phyloP scores from a whole-genome alignment of 2,888 invertebrate species.

The Hypomecis punctinalis region DNA sequence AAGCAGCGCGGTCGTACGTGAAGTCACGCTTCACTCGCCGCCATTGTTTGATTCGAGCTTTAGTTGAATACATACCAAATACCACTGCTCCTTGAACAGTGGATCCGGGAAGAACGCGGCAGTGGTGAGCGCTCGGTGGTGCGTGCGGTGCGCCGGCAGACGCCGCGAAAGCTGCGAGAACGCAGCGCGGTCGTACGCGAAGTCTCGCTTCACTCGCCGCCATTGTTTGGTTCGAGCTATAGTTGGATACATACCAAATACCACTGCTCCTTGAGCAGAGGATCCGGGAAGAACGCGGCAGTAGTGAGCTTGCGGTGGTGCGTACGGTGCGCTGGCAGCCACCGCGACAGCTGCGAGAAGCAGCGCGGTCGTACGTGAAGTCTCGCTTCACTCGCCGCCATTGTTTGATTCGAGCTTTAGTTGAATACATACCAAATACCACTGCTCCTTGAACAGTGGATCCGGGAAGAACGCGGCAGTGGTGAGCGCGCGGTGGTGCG shows the following conservation, averaged over 20 bases:
- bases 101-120: conserved; percentile 90
- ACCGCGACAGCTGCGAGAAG: conserved; percentile 75
- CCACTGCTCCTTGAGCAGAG: conserved; percentile 96
- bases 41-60: no score
- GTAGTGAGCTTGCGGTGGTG: conserved; percentile 72
- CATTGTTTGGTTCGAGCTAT: no score
- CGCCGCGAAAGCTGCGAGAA: conserved; percentile 75
- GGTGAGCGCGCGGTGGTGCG: no score
- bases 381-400: conserved; percentile 92
- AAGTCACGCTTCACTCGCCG: conserved; percentile 94
- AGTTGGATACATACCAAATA: conserved; percentile 92
- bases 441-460: conserved; percentile 94
- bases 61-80: conserved; percentile 90
- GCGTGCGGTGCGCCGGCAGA: conserved; percentile 71
- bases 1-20: conserved; percentile 72
- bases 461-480: conserved; percentile 90
- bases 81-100: conserved; percentile 97
- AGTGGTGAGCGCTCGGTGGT: no score
- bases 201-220: conserved; percentile 95
- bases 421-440: conserved; percentile 95
- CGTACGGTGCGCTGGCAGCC: conserved; percentile 72
- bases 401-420: no score
- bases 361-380: conserved; percentile 80
- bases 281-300: conserved; percentile 90
- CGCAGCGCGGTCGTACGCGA: conserved; percentile 74